A percentile compares a stretch with the other conserved stretches of the same genome.
These are phyloP conservation scores for Balearica regulorum DNA, from an alignment of 2,797 vertebrate genomes.

Conservation along the genomic window DNA sequence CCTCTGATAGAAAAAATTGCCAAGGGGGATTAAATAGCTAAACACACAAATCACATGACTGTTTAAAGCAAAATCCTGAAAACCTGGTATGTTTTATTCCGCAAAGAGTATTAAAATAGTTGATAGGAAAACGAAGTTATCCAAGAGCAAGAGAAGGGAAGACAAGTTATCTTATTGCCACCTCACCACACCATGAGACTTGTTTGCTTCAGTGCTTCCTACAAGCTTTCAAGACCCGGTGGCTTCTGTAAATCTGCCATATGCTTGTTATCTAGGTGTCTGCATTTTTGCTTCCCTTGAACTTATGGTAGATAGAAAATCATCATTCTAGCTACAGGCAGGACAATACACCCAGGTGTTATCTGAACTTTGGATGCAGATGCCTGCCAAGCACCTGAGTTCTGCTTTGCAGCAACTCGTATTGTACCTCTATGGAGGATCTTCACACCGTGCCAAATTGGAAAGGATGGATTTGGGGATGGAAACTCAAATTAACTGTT, in stretches of 20 bases:
- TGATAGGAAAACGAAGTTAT: neutral
- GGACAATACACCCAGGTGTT: constrained; percentile 3
- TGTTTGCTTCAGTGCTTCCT: neutral
- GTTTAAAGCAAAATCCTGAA: neutral
- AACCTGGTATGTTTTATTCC: neutral
- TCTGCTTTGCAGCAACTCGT: constrained; percentile 23
- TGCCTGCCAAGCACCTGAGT: constrained; percentile 39
- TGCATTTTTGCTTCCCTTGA: neutral
- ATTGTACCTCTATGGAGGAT: neutral
- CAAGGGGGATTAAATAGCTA: neutral
- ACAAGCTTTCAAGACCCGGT: neutral
- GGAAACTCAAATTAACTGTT: constrained; percentile 20
- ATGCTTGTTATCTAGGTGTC: neutral
- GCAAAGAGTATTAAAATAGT: neutral
- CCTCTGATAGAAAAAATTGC: neutral
- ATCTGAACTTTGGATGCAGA: neutral
- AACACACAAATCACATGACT: neutral
- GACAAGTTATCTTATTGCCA: neutral
- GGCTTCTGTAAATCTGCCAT: neutral
- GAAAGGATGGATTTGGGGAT: neutral
- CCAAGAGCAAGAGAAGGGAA: neutral
- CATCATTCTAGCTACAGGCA: neutral
- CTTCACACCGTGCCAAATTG: neutral
- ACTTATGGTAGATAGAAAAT: neutral
- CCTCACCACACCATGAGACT: neutral